phyloP scores from a whole-genome alignment of 53 echinoderm and acorn worm species.

The Holothuria scabra region DNA sequence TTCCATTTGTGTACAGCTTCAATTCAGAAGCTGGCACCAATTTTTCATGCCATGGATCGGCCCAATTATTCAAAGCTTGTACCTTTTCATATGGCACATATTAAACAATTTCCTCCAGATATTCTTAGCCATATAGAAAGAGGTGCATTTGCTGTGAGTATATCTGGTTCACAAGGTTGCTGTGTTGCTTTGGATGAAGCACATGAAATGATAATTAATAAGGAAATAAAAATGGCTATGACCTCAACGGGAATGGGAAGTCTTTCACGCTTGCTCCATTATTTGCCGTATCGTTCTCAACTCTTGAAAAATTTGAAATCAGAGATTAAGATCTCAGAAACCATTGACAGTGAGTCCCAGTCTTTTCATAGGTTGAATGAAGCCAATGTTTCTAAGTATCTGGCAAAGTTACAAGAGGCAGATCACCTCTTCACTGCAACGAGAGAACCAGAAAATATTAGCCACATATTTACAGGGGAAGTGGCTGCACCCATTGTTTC shows the following conservation, averaged over 20 bases:
- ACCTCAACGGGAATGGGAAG: conserved; percentile 16
- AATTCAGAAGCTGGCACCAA: not conserved
- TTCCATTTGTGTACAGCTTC: too few species aligned
- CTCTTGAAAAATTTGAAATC: not conserved
- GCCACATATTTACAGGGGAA: not conserved
- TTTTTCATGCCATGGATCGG: conserved; percentile 15
- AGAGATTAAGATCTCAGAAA: not conserved
- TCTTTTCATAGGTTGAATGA: not conserved
- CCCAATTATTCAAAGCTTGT: conserved; percentile 26
- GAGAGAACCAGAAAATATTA: not conserved
- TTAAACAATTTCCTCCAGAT: conserved; percentile 42
- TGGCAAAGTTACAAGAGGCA: not conserved
- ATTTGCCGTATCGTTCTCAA: conserved; percentile 11
- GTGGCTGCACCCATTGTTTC: not conserved
- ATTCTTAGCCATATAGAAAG: conserved; percentile 47
- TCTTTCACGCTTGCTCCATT: not conserved
- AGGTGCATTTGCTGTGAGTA: conserved; percentile 70
- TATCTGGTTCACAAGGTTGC: conserved; percentile 47
- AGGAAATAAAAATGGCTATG: conserved; percentile 60
- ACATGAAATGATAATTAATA: conserved; percentile 67
- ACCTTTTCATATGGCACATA: conserved; percentile 30
- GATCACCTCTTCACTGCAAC: not conserved
- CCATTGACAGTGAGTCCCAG: not conserved
- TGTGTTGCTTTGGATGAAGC: too few species aligned
- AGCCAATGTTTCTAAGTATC: not conserved